Conservation (phyloP, 1,140 invertebrate species). For the Harpegnathos saltator region DNA sequence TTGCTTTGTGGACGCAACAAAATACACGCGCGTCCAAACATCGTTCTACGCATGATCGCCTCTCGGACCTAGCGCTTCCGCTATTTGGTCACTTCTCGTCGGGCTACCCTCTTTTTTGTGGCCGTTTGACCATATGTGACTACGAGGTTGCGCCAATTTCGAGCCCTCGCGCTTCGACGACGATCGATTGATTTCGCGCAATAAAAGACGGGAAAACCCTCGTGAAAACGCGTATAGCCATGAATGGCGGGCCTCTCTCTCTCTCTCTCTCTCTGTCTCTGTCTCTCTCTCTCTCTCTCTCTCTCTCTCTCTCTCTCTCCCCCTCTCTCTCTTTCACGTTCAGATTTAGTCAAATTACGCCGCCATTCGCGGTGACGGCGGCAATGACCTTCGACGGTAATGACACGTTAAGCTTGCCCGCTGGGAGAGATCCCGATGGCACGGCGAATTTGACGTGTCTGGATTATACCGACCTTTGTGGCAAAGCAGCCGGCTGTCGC, state of each 20-base stretch:
- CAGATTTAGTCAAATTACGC: slow-evolving; percentile 80
- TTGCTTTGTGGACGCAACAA: slow-evolving; percentile 52
- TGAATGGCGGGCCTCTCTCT: slow-evolving; percentile 61
- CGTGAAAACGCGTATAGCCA: slow-evolving; percentile 50
- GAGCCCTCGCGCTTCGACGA: slow-evolving; percentile 2
- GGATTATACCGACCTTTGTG: slow-evolving; percentile 51
- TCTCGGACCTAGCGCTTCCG: slow-evolving; percentile 64
- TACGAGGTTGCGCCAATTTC: slow-evolving; percentile 27
- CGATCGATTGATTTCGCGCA: slow-evolving; percentile 72
- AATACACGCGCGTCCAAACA: slow-evolving; percentile 50
- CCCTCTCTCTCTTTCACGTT: slow-evolving; percentile 49
- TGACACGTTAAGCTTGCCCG: slow-evolving; percentile 73
- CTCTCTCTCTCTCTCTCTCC: slow-evolving; percentile 22
- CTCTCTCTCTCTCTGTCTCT: slow-evolving; percentile 21
- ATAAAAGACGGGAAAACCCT: slow-evolving; percentile 72
- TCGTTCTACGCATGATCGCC: slow-evolving; percentile 42
- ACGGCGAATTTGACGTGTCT: slow-evolving; percentile 61
- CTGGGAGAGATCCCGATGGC: slow-evolving; percentile 58
- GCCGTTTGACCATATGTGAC: slow-evolving; percentile 85
- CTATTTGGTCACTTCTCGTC: slow-evolving; percentile 82
- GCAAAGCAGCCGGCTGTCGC: slow-evolving; percentile 33
- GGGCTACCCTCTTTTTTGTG: slow-evolving; percentile 83
- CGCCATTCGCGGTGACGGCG: slow-evolving; percentile 45
- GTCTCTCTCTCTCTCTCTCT: too few relatives aligned
- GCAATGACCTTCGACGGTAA: slow-evolving; percentile 67